A percentile compares a stretch with the other conserved stretches of the same genome.
Evolutionary conservation across 2,888 invertebrate species (phyloP).

Genomic region (Cheilosia urbana): DNA sequence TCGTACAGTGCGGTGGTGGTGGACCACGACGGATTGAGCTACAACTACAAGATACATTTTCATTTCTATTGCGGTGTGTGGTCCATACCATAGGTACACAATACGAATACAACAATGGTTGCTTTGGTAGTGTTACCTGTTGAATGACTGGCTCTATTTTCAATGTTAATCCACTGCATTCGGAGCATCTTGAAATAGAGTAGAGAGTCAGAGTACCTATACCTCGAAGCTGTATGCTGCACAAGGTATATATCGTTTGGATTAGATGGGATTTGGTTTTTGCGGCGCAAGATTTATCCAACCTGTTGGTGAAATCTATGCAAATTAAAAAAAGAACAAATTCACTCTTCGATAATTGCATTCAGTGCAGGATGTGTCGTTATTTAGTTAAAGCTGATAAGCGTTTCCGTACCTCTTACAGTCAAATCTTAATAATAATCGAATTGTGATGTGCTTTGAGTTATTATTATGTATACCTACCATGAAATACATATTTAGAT

Average conservation of each 20-base stretch:
- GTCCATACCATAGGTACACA: background rate
- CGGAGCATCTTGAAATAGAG: background rate
- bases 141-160: conserved; percentile 47
- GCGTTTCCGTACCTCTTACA: no score
- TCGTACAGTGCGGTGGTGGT: no score
- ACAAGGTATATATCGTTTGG: background rate
- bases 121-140: conserved; percentile 64
- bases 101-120: conserved; percentile 9
- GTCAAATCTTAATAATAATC: no score
- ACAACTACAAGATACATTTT: conserved; percentile 51
- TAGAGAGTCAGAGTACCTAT: background rate
- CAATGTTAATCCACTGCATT: conserved; percentile 1
- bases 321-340: conserved; percentile 1
- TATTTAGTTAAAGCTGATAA: no score
- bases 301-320: conserved; percentile 34
- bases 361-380: no score
- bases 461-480: no score
- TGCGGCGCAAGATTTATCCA: background rate
- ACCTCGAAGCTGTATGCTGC: background rate
- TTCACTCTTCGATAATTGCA: no score
- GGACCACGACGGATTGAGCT: conserved; percentile 28
- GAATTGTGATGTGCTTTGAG: no score
- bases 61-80: conserved; percentile 44
- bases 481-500: no score
- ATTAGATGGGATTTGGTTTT: conserved; percentile 29